phyloP scores from a whole-genome alignment of 2,113 vertebrate species.

The Phyllostomus discolor region DNA sequence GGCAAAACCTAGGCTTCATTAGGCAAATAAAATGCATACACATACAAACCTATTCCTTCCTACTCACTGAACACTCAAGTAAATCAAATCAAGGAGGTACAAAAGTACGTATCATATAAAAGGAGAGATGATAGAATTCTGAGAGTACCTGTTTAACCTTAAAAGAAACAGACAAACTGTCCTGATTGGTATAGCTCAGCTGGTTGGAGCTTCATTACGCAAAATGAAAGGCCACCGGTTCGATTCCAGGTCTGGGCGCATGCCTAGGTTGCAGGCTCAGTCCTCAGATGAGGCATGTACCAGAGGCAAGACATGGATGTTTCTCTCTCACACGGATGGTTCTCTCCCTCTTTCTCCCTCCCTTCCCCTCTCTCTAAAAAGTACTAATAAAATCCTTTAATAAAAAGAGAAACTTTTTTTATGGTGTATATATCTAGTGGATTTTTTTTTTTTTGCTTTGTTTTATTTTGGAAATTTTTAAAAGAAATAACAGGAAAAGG shows the following conservation, averaged over 20 bases:
- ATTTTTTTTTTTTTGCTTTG: background rate
- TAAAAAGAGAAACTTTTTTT: background rate
- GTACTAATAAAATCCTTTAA: no score
- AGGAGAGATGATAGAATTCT: background rate
- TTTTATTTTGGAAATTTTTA: background rate
- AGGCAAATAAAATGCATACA: background rate
- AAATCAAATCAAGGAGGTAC: background rate
- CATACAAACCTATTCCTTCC: background rate
- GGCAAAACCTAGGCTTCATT: conserved; percentile 7
- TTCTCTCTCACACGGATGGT: no score
- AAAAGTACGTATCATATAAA: background rate
- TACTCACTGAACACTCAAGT: background rate
- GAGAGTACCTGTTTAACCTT: background rate
- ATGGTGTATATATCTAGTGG: background rate
- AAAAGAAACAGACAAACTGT: background rate
- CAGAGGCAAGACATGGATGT: no score
- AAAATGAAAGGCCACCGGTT: no score
- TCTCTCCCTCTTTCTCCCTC: no score
- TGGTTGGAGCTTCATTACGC: no score
- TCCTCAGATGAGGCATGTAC: no score
- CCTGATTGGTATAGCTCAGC: no score
- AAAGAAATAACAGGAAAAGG: background rate
- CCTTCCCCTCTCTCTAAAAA: no score
- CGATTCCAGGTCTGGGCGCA: no score
- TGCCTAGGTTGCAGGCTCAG: no score